Percentiles rank a stretch among this genome's conserved stretches.
These are phyloP conservation scores for Ophioninae sp. DNA, from an alignment of 2,888 invertebrate species.

Conservation along the genomic window DNA sequence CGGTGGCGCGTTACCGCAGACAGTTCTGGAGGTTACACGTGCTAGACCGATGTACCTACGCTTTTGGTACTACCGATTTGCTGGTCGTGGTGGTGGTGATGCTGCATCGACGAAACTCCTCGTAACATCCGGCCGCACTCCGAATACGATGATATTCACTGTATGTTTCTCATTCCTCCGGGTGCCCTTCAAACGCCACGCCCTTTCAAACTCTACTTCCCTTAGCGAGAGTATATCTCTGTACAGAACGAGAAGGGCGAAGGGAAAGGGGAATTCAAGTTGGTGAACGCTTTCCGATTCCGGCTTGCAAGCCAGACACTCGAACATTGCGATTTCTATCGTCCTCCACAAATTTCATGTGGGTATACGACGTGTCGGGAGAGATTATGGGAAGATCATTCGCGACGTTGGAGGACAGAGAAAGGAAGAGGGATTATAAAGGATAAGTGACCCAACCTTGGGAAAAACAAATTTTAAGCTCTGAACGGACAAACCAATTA, in stretches of 20 bases:
- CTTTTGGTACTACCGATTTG: slow-evolving; percentile 45
- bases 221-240: background rate
- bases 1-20: slow-evolving; percentile 49
- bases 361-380: slow-evolving; percentile 9
- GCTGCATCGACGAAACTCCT: slow-evolving; percentile 63
- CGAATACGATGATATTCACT: slow-evolving; percentile 58
- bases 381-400: slow-evolving; percentile 17
- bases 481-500: background rate
- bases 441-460: background rate
- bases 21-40: slow-evolving; percentile 50
- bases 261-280: background rate
- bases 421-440: background rate
- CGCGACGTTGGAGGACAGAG: background rate
- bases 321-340: slow-evolving; percentile 16
- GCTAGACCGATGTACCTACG: slow-evolving; percentile 43
- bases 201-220: slow-evolving; percentile 21
- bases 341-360: slow-evolving; percentile 1
- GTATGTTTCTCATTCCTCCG: slow-evolving; percentile 22
- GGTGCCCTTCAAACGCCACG: slow-evolving; percentile 3
- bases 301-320: slow-evolving; percentile 13
- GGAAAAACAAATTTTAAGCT: background rate
- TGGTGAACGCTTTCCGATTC: background rate
- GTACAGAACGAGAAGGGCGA: background rate
- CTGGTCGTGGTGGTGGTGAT: slow-evolving; percentile 37
- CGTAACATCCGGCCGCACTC: slow-evolving; percentile 62